A percentile compares a stretch with the other conserved stretches of the same genome.
Conservation (phyloP, 2,888 invertebrate genomes). For the Tryphoninae sp. region DNA sequence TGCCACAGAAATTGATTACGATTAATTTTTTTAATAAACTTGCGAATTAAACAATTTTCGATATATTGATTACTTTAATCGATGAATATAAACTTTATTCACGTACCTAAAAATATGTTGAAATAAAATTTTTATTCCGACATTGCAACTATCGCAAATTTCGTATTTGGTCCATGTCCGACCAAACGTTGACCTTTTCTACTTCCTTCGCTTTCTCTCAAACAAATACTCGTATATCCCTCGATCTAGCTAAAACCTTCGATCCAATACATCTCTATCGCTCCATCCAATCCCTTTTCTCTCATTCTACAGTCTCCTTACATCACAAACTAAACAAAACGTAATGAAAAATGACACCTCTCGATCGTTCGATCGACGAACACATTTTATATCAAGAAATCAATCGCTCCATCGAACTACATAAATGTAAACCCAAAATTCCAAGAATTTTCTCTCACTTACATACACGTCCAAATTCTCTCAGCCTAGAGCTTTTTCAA, state of each 20-base stretch:
- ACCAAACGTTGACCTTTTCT: conserved; percentile 26
- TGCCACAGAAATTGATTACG: no score
- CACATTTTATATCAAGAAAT: conserved; percentile 23
- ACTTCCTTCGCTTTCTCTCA: neutral
- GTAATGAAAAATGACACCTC: conserved; percentile 16
- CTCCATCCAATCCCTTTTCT: neutral
- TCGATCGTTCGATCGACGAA: neutral
- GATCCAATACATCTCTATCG: neutral
- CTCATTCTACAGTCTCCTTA: neutral
- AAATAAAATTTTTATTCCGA: neutral
- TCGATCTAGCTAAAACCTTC: neutral
- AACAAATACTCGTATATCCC: neutral
- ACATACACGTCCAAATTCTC: no score
- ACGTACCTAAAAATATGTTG: no score
- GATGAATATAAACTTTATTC: no score
- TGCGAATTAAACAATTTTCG: no score
- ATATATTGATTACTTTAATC: no score
- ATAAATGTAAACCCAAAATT: conserved; percentile 25
- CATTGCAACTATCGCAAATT: neutral
- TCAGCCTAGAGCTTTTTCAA: conserved; percentile 3
- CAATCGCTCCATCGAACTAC: conserved; percentile 1
- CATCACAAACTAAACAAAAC: conserved; percentile 35
- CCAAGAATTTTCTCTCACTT: neutral
- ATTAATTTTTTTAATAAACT: no score
- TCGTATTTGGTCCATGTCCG: neutral